These are phyloP conservation scores for Silurus meridionalis DNA, from an alignment of 2,113 vertebrate genomes.

Conservation along the genomic window DNA sequence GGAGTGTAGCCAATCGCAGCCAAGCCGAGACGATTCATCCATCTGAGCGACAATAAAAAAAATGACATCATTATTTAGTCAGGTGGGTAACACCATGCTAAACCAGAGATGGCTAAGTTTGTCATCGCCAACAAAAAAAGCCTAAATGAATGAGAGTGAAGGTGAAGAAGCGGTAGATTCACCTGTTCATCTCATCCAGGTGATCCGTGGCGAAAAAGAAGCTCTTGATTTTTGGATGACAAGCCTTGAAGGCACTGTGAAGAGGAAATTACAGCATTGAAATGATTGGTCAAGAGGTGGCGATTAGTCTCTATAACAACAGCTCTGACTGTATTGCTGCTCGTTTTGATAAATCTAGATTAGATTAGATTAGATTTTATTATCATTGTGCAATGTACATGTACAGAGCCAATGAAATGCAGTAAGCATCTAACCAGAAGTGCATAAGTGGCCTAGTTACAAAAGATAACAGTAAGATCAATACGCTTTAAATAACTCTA, in stretches of 20 bases:
- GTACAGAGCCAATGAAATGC: too few relatives aligned
- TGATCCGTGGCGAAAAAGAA: conserved; percentile 82
- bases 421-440: too few relatives aligned
- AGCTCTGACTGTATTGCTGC: neutral
- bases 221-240: conserved; percentile 82
- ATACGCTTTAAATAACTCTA: too few relatives aligned
- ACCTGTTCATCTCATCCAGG: conserved; percentile 84
- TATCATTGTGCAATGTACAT: too few relatives aligned
- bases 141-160: neutral
- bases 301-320: neutral
- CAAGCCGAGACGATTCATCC: conserved; percentile 90
- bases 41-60: conserved; percentile 67
- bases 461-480: too few relatives aligned
- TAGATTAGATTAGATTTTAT: too few relatives aligned
- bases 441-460: too few relatives aligned
- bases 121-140: neutral
- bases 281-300: neutral
- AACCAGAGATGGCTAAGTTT: neutral
- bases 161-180: conserved; percentile 31
- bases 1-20: conserved; percentile 91
- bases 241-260: conserved; percentile 80
- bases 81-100: neutral
- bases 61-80: neutral
- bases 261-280: neutral
- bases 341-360: neutral